phyloP scores from a whole-genome alignment of 2,797 vertebrate genomes.

The Lophotriccus pileatus region DNA sequence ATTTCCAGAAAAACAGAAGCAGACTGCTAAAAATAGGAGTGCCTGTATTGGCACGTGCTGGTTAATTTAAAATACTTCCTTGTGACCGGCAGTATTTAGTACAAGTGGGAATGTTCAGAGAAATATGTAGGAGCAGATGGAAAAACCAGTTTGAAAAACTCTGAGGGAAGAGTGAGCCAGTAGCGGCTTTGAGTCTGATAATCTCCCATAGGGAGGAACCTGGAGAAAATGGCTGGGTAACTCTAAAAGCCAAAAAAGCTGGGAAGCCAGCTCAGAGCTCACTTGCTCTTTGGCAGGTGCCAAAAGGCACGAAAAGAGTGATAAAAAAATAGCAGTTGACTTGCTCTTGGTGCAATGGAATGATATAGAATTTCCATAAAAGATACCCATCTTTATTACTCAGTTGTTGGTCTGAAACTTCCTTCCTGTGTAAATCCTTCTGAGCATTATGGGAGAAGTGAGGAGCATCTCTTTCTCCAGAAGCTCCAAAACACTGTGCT shows the following conservation, averaged over 20 bases:
- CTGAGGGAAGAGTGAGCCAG: not conserved
- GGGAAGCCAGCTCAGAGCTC: not conserved
- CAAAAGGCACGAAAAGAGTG: not conserved
- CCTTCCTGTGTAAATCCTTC: not conserved
- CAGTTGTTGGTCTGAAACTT: not conserved
- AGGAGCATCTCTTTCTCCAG: not conserved
- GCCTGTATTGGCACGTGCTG: not conserved
- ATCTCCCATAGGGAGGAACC: not conserved
- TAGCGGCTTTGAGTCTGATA: not conserved
- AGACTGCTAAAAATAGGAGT: not conserved
- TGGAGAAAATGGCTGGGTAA: not conserved
- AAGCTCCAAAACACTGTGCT: not conserved
- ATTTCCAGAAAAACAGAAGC: not conserved
- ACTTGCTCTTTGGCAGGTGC: not conserved
- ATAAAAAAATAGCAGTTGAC: not conserved
- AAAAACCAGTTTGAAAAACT: not conserved
- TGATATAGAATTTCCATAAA: not conserved
- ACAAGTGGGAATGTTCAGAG: not conserved
- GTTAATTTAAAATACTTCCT: not conserved
- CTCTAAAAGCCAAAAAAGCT: not conserved
- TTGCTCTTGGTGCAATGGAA: not conserved
- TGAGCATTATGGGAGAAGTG: not conserved
- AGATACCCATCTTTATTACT: not conserved
- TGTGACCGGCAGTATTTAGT: not conserved
- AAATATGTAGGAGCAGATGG: not conserved